A percentile compares a stretch with the other conserved stretches of the same genome.
These are phyloP conservation scores for Chrysomela aeneicollis DNA, from an alignment of 2,888 invertebrate species.

Conservation along the genomic window DNA sequence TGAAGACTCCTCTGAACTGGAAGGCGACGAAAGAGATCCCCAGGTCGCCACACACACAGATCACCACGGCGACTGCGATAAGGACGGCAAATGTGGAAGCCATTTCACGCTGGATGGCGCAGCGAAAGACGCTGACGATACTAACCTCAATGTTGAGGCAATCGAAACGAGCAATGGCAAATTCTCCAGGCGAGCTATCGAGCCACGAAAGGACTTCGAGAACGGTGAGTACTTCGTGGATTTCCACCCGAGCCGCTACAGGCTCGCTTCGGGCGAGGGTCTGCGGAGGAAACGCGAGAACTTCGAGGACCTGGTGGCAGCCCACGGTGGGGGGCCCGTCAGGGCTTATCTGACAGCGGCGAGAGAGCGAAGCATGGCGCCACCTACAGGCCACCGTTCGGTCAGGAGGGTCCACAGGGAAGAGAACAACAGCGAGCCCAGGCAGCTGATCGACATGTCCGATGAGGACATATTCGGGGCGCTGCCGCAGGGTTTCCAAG, in stretches of 20 bases:
- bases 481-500: slow-evolving; percentile 58
- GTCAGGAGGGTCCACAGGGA: slow-evolving; percentile 42
- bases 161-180: slow-evolving; percentile 3
- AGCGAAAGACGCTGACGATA: background rate
- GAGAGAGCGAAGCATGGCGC: slow-evolving; percentile 44
- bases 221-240: slow-evolving; percentile 45
- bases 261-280: slow-evolving; percentile 28
- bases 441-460: slow-evolving; percentile 52
- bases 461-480: slow-evolving; percentile 59
- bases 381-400: slow-evolving; percentile 33
- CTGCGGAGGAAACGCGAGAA: slow-evolving; percentile 25
- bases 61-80: background rate
- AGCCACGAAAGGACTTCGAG: slow-evolving; percentile 26
- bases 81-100: background rate
- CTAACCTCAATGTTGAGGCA: background rate
- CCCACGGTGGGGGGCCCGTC: slow-evolving; percentile 46
- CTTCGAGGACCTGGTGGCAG: slow-evolving; percentile 42
- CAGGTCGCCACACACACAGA: background rate
- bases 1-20: background rate
- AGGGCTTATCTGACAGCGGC: slow-evolving; percentile 48
- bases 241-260: slow-evolving; percentile 42
- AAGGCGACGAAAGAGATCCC: background rate
- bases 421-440: slow-evolving; percentile 36
- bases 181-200: slow-evolving; percentile 26
- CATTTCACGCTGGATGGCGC: background rate